Evolutionary conservation across 2,888 invertebrate species (phyloP), one percentile per base, ranked within the genome.

Genomic region (Callinectes sapidus): DNA sequence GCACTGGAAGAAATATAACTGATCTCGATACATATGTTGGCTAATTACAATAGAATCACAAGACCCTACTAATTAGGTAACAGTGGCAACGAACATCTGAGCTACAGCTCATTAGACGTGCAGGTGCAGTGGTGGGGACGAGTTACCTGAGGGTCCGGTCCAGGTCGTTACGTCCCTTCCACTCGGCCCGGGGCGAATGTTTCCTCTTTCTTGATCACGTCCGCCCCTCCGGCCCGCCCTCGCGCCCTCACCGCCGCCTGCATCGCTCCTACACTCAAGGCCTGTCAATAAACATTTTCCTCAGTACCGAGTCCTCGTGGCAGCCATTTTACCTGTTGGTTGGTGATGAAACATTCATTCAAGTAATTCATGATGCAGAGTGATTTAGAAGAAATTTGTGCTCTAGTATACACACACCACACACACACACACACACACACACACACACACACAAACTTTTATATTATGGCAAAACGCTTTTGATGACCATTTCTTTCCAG

Each of bases 181-280:
- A 87, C 55, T 55, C 42, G 48, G 90, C 90, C 81, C 32, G n/a
- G 90, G 90, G 81, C 81, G 42, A 35, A 48, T 32, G 35, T 77
- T 28, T 39, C 54, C 81, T 81, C 90, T 90, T 48, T 42, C 90
- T 90, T 81, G 90, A 77, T 90, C 90, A 90, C 90, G 90, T 90
- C 90, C 81, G 39, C 90, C 90, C 42, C 81, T 81, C 39, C 54
- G 42, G 28, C 77, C 48, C 42, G 32, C 77, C 61, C 61, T 39
- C 90, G 48, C 48, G 77, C 28, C 61, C 61, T 39, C 90, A 81
- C 28, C 48, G 77, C 28, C 54, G 89, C 71, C 71, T 90, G 89
- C 89, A 90, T 85, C 55, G 32, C 54, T n/a, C 81, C 66, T n/a
- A 39, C 35, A 42, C 28, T 55, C 88, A 88, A 28, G 28, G 18